Percentiles rank a stretch among this genome's conserved stretches.
These are phyloP conservation scores for rabbit (Oryctolagus cuniculus) DNA, from an alignment of 2,113 vertebrate genomes.

Conservation along the genomic window mOryCun1.1 NC_091432.1:227932501-227933000, in stretches of 20 bases:
- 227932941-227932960: constrained; percentile 84
- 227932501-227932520: constrained; percentile 64
- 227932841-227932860: constrained; percentile 92
- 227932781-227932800: constrained; percentile 80
- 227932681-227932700: constrained; percentile 62
- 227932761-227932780: constrained; percentile 80
- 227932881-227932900: constrained; percentile 86
- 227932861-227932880: constrained; percentile 90
- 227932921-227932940: constrained; percentile 78
- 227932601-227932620: constrained; percentile 25
- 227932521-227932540: constrained; percentile 38
- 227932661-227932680: not conserved
- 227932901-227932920: constrained; percentile 80
- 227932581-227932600: not conserved
- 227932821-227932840: constrained; percentile 77
- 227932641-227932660: not conserved
- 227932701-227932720: constrained; percentile 72
- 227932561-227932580: not conserved
- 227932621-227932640: constrained; percentile 58
- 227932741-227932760: constrained; percentile 67
- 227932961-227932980: constrained; percentile 83
- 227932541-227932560: constrained; percentile 48
- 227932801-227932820: constrained; percentile 83
- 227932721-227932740: constrained; percentile 12
- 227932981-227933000: constrained; percentile 81